These are phyloP conservation scores for Nymphalis c-album DNA, from an alignment of 2,888 invertebrate genomes.

Conservation along the genomic window DNA sequence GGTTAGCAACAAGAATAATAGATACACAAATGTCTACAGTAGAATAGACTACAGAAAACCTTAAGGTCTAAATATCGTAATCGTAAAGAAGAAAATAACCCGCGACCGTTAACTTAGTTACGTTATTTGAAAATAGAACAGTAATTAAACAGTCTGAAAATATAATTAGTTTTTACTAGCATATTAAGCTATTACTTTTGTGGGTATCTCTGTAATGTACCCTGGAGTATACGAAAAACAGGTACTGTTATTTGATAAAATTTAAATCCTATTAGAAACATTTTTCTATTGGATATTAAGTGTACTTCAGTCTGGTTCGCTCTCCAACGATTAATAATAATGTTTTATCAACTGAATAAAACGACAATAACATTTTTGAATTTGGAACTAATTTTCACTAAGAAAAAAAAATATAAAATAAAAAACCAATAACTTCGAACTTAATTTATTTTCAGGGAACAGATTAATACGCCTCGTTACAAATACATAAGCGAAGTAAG, in stretches of 20 bases:
- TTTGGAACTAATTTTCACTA: background rate
- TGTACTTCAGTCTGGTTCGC: background rate
- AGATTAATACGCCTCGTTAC: too few relatives aligned
- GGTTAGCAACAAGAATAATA: background rate
- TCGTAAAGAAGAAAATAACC: too few relatives aligned
- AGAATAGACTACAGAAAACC: too few relatives aligned
- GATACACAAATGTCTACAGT: too few relatives aligned
- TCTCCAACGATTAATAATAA: background rate
- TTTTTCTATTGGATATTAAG: background rate
- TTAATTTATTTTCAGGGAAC: too few relatives aligned
- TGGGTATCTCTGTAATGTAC: background rate
- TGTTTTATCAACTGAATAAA: background rate
- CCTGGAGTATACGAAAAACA: background rate
- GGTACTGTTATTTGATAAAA: background rate
- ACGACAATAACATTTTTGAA: too few relatives aligned
- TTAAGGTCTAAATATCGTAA: too few relatives aligned
- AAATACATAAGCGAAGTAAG: background rate
- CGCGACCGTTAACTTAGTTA: too few relatives aligned
- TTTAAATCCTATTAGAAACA: background rate
- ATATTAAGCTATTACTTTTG: background rate
- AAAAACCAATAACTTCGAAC: too few relatives aligned
- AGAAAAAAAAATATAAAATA: background rate
- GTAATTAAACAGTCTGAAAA: too few relatives aligned
- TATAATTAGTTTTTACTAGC: background rate
- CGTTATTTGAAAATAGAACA: too few relatives aligned